Base-by-base conservation (phyloP, 2,888 invertebrate genomes). In the Cantharis nigra region DNA sequence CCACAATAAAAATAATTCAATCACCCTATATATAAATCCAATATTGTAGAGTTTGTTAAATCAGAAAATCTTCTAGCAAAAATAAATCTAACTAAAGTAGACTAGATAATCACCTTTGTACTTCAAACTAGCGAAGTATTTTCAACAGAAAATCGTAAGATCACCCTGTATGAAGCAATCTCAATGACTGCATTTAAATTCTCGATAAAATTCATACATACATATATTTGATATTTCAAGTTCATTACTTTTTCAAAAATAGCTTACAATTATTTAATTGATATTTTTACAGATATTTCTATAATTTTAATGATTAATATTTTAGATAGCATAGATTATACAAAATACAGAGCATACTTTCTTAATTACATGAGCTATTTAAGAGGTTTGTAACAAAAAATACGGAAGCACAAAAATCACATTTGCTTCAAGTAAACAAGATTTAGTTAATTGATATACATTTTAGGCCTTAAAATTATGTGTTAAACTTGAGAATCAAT, bases 321-420 rank as follows among this genome's bases (percentile, higher is more conserved):
- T 62, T 62, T 63, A 72, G 20, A 75, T 64, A 49, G 49, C 49
- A 49, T 49, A 49, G 49, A 49, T 49, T 49, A 49, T 49, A 49
- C 49, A 49, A 49, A 49, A 49, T 49, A 49, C 49, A 49, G 49
- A 49, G 49, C 49, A n/a, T 49, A 49, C 49, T 49, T n/a, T 49
- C 49, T 49, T 49, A 49, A 49, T 49, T 49, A 49, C 49, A 49
- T 49, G 49, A 49, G 49, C 49, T 49, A 67, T 67, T 23, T 23
- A 67, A 20, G 26, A 67, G 20, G 23, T 75, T 71, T 28, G 69
- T 28, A 76, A 82, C 81, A 84, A 81, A 75, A 74, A 82, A 83
- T 82, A 85, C 85, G 85, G 86, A 86, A 86, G 86, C 86, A 85
- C 85, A 83, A 83, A 84, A 86, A 86, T 86, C 86, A 86, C 86